Evolutionary conservation across 2,797 vertebrate genomes (phyloP).

Genomic region (Tarsius wallacei): DNA sequence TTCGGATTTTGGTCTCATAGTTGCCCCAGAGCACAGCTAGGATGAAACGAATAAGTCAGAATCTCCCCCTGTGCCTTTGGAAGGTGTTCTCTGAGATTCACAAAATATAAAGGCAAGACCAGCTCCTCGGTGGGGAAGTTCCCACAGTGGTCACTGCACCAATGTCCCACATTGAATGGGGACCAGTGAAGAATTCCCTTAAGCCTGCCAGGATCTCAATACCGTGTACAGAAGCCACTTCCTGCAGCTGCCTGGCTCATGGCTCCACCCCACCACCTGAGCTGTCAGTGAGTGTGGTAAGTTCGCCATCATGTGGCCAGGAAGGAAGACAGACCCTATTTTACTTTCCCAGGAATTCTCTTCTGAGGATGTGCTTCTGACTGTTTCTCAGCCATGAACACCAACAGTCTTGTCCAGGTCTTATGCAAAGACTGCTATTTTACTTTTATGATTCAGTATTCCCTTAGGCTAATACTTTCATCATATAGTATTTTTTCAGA

Average conservation of each 20-base stretch:
- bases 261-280: neutral
- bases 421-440: neutral
- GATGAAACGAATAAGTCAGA: neutral
- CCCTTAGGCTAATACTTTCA: neutral
- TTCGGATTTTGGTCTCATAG: neutral
- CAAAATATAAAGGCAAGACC: conserved; percentile 9
- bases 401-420: neutral
- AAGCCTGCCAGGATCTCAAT: neutral
- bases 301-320: conserved; percentile 89
- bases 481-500: neutral
- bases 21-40: neutral
- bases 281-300: conserved; percentile 59
- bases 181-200: neutral
- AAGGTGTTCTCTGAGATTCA: neutral
- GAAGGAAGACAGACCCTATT: neutral
- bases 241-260: neutral
- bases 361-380: neutral
- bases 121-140: neutral
- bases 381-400: neutral
- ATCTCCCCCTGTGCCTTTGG: conserved; percentile 3
- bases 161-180: neutral
- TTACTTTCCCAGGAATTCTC: neutral
- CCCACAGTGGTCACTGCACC: neutral
- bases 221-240: no score
- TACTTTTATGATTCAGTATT: neutral